These are phyloP conservation scores for Illadopsis cleaveri DNA, from an alignment of 2,113 vertebrate genomes.

Conservation along the genomic window DNA sequence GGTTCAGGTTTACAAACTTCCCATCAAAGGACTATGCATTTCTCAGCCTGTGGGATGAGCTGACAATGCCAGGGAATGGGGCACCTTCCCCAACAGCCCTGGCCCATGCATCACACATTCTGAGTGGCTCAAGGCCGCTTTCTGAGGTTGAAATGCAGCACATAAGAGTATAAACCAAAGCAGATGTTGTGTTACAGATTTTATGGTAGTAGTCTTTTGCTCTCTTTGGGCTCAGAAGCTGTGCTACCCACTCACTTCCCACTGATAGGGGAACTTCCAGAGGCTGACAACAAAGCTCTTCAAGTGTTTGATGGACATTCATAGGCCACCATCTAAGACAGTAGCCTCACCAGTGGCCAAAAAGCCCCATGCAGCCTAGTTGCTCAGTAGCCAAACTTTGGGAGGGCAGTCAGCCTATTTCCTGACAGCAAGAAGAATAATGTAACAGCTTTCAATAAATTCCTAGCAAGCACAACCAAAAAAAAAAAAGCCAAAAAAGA, in stretches of 20 bases:
- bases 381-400: slow-evolving; percentile 35
- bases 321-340: slow-evolving; percentile 38
- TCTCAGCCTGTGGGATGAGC: fast-evolving
- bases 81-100: not conserved
- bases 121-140: fast-evolving
- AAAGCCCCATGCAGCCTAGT: slow-evolving; percentile 17
- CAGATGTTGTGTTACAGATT: not conserved
- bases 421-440: slow-evolving; percentile 43
- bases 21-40: not conserved
- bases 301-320: not conserved
- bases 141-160: not conserved
- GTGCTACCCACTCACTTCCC: not conserved
- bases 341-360: slow-evolving; percentile 30
- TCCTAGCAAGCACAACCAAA: not conserved
- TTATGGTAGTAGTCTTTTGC: not conserved
- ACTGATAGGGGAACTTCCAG: not conserved
- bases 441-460: not conserved
- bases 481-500: not conserved
- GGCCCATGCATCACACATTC: not conserved
- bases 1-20: not conserved
- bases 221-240: not conserved
- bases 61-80: not conserved
- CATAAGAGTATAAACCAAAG: not conserved
- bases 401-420: slow-evolving; percentile 12
- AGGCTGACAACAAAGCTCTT: not conserved